These are phyloP conservation scores for Polyergus mexicanus DNA, from an alignment of 1,140 invertebrate genomes.

Conservation along the genomic window DNA sequence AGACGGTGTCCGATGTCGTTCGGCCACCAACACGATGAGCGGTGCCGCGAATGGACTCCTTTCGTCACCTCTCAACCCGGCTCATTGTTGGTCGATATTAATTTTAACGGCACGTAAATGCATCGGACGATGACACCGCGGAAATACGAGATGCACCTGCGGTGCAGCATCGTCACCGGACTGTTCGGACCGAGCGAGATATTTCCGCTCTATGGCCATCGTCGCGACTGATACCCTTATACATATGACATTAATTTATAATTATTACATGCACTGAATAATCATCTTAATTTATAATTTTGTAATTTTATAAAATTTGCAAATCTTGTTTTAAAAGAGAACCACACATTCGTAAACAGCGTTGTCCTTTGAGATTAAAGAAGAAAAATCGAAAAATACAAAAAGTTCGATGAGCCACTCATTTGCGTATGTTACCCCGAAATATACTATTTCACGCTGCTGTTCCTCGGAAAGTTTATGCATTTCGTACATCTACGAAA, in stretches of 20 bases:
- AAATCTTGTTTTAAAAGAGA: too few species aligned
- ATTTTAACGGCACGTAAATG: slow-evolving; percentile 59
- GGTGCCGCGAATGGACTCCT: slow-evolving; percentile 37
- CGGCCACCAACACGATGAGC: slow-evolving; percentile 71
- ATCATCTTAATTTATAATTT: too few species aligned
- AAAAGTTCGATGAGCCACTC: slow-evolving; percentile 10
- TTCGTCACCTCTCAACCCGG: slow-evolving; percentile 52
- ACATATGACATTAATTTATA: too few species aligned
- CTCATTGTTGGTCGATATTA: slow-evolving; percentile 72
- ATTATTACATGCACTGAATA: too few species aligned
- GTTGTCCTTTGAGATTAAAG: too few species aligned
- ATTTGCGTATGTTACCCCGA: slow-evolving; percentile 6
- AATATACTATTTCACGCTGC: slow-evolving; percentile 42
- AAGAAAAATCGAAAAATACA: not conserved
- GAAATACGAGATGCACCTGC: slow-evolving; percentile 64
- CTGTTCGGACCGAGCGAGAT: not conserved
- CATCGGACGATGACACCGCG: slow-evolving; percentile 59
- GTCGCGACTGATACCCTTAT: too few species aligned
- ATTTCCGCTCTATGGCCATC: too few species aligned
- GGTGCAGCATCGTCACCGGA: slow-evolving; percentile 4
- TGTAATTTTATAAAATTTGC: too few species aligned
- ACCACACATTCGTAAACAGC: too few species aligned
- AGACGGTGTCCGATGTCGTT: slow-evolving; percentile 69
- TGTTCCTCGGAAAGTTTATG: slow-evolving; percentile 38
- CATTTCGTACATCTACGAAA: not conserved